Evolutionary conservation across 2,113 vertebrate genomes (phyloP).

Genomic region (Myanophis thanlyinensis): DNA sequence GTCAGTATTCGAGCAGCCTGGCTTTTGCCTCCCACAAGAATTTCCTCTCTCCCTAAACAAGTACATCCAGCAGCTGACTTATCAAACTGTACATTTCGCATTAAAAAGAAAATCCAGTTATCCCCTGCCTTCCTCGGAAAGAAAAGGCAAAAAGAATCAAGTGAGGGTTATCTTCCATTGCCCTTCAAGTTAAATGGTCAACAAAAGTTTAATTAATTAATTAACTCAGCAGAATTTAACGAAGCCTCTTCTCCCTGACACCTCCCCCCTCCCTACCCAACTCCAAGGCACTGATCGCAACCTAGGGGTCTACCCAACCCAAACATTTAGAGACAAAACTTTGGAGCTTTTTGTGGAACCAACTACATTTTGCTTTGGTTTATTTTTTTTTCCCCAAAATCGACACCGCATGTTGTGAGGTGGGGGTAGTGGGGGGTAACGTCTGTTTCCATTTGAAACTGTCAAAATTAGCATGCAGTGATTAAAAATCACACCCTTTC

Average conservation of each 20-base stretch:
- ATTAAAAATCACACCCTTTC: conserved; percentile 88
- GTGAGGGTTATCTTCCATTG: not conserved
- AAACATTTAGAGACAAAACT: conserved; percentile 3
- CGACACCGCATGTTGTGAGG: conserved; percentile 61
- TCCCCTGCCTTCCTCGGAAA: not conserved
- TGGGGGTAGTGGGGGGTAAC: conserved; percentile 56
- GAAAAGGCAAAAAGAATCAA: not conserved
- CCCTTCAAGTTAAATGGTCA: not conserved
- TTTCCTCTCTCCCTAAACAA: not conserved
- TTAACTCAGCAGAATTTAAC: not conserved
- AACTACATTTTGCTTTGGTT: conserved; percentile 51
- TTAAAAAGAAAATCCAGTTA: not conserved
- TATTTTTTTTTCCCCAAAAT: conserved; percentile 60
- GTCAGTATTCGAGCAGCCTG: not conserved
- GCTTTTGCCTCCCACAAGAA: not conserved
- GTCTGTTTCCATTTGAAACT: conserved; percentile 83
- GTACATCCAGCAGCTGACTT: not conserved
- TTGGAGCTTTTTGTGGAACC: conserved; percentile 42
- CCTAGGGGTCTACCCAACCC: not conserved
- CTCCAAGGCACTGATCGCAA: not conserved
- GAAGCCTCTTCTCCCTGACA: not conserved
- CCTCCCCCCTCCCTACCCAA: not conserved
- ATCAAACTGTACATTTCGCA: not conserved
- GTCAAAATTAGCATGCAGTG: conserved; percentile 87
- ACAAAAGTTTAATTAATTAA: not conserved